These are phyloP conservation scores for Pristionchus arcanus DNA, from an alignment of 2,888 invertebrate species.

Conservation along the genomic window DNA sequence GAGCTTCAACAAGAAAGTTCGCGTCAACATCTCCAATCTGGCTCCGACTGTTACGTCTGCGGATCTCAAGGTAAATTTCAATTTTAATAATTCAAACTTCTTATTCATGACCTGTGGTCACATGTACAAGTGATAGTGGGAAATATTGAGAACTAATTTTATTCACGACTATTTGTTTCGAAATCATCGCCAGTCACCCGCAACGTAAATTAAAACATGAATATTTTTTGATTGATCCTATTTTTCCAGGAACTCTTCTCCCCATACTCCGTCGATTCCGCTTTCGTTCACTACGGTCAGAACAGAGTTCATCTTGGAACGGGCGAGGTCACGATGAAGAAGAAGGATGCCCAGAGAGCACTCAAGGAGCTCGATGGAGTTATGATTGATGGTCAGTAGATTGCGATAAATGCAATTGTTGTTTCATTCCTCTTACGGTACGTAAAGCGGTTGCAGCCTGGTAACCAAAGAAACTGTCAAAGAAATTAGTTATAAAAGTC, in stretches of 20 bases:
- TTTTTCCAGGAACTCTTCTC: constrained; percentile 63
- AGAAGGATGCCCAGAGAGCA: constrained; percentile 64
- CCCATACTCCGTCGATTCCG: constrained; percentile 60
- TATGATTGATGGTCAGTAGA: constrained; percentile 62
- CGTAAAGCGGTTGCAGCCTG: too few species aligned
- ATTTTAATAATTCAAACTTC: not conserved
- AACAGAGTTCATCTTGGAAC: constrained; percentile 67
- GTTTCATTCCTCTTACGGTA: too few species aligned
- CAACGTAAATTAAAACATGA: too few species aligned
- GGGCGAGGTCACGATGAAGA: constrained; percentile 64
- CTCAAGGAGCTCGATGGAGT: constrained; percentile 61
- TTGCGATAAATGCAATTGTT: too few species aligned
- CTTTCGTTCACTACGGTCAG: constrained; percentile 67
- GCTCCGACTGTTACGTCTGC: not conserved
- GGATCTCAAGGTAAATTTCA: constrained; percentile 32
- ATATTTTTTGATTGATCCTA: too few species aligned
- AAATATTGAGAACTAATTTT: too few species aligned
- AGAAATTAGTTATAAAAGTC: too few species aligned
- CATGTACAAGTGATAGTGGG: too few species aligned
- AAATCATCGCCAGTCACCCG: too few species aligned
- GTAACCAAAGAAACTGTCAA: too few species aligned
- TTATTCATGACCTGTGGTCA: not conserved
- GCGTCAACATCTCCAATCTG: constrained; percentile 49
- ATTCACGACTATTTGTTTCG: too few species aligned
- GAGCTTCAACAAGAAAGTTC: constrained; percentile 47